phyloP scores from a whole-genome alignment of 2,113 vertebrate genomes.

The Megaleporinus macrocephalus region DNA sequence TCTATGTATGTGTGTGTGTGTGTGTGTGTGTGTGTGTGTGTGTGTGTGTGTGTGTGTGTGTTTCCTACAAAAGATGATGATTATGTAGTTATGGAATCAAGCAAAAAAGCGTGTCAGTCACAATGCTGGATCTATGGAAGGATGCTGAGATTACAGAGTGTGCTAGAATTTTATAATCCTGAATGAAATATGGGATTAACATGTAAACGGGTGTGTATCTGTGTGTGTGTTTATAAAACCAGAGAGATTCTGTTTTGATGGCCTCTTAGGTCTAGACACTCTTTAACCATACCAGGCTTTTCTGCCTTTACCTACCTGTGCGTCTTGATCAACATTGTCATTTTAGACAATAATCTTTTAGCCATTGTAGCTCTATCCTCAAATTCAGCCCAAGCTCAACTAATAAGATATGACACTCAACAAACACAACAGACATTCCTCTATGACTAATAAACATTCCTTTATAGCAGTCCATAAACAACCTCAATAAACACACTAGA shows the following conservation, averaged over 20 bases:
- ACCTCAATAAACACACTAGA: too few relatives aligned
- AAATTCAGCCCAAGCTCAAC: background rate
- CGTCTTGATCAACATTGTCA: background rate
- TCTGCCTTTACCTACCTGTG: too few relatives aligned
- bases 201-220: constrained; percentile 34
- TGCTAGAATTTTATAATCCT: constrained; percentile 50
- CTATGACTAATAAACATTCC: background rate
- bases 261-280: background rate
- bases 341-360: background rate
- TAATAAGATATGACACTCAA: background rate
- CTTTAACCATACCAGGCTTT: background rate
- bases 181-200: constrained; percentile 20
- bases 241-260: background rate
- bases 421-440: background rate
- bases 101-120: constrained; percentile 35
- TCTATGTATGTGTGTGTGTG: background rate
- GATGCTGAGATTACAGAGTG: constrained; percentile 22
- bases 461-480: background rate
- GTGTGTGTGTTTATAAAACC: constrained; percentile 22
- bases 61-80: constrained; percentile 37
- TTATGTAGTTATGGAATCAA: constrained; percentile 44
- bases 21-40: constrained; percentile 4
- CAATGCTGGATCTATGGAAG: constrained; percentile 33
- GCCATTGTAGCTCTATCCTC: background rate
- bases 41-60: background rate